A percentile compares a stretch with the other conserved stretches of the same genome.
These are phyloP conservation scores for Ophion slaviceki DNA, from an alignment of 2,888 invertebrate genomes.

Conservation along the genomic window DNA sequence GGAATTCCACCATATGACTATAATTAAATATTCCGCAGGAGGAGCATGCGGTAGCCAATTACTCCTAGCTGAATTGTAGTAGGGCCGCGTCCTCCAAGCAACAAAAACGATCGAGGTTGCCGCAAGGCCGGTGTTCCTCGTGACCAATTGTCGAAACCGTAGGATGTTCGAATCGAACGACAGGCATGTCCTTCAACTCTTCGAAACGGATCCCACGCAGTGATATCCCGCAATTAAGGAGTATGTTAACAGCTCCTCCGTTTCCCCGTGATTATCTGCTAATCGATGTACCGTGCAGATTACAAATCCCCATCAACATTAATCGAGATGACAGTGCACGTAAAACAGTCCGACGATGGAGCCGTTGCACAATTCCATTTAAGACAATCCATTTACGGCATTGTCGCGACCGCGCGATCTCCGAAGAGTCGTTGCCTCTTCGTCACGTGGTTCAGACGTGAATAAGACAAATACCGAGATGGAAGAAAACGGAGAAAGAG, in stretches of 20 bases:
- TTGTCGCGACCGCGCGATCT: conserved; percentile 10
- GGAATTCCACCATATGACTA: too few species aligned
- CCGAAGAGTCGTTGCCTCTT: conserved; percentile 36
- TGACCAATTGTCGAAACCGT: too few species aligned
- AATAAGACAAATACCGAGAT: conserved; percentile 4
- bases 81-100: too few species aligned
- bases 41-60: too few species aligned
- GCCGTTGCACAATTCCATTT: conserved; percentile 40
- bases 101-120: too few species aligned
- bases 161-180: too few species aligned
- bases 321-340: neutral
- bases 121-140: too few species aligned
- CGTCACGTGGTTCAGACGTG: conserved; percentile 21
- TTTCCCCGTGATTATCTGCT: neutral
- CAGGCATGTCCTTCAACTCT: too few species aligned
- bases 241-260: neutral
- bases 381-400: conserved; percentile 46
- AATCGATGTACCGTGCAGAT: neutral
- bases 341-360: conserved; percentile 21
- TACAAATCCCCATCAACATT: neutral
- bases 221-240: too few species aligned
- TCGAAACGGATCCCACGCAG: too few species aligned
- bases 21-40: too few species aligned
- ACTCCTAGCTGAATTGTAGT: too few species aligned
- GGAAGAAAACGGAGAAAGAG: conserved; percentile 11